Base-by-base conservation (phyloP, 2,113 vertebrate genomes). In the Suricata suricatta region DNA sequence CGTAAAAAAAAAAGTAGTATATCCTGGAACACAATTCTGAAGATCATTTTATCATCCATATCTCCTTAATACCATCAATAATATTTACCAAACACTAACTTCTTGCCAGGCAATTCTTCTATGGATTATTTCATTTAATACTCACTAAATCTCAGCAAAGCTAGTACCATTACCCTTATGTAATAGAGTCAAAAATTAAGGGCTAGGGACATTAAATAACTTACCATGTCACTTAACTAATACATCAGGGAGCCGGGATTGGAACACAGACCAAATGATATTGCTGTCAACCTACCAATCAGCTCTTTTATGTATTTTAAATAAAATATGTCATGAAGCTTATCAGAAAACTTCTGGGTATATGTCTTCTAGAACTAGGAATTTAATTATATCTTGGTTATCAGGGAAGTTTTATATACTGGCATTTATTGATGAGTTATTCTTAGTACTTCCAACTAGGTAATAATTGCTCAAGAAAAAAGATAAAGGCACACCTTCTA, bases 1-100 rank as follows among this genome's bases (percentile, higher is more conserved):
- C 72, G 92, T 14, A 54, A 60, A 93, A 63, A 60, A 93, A 63
- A 93, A 90, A 97, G 88, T 29, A 68, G 17, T 69, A 86, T 38
- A 44, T 0, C 6, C 16, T 74, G 41, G 29, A 94, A 92, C 33
- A 7, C 57, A 96, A 88, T 93, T 87, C 41, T 38, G 15, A 88
- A 33, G 0, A 72, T 83, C 19, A 2, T 19, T 47, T 96, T 82
- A 94, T 27, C 50, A 52, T 64, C 11, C 71, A 50, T 33, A 83
- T 41, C 54, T 91, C 31, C 64, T 88, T 50, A 85, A n/a, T 41
- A 95, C 19, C n/a, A 80, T 63, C 52, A 79, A 33, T 41, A 93
- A 71, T 63, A 92, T 31, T 94, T 82, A 93, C 13, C 25, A 35
- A 94, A 21, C 27, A 81, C 15, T 81, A 71, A 23, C 23, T 71